These are phyloP conservation scores for Neoseiulus cucumeris DNA, from an alignment of 1,140 invertebrate species.

Conservation along the genomic window DNA sequence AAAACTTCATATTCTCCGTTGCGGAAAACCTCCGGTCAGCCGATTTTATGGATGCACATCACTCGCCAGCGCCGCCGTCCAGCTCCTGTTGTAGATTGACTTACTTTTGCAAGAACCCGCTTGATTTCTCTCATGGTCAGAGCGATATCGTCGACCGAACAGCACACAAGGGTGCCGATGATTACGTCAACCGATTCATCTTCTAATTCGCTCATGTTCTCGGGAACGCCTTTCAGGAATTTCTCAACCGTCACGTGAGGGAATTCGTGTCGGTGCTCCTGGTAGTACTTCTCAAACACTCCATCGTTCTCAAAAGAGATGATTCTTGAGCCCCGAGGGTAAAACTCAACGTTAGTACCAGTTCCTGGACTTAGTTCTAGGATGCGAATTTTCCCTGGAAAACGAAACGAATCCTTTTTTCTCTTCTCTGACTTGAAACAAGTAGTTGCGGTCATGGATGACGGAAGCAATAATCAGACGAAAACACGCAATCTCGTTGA, in stretches of 20 bases:
- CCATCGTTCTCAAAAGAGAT: neutral
- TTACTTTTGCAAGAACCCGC: neutral
- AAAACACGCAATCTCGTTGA: too few species aligned
- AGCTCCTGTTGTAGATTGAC: neutral
- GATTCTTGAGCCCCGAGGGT: neutral
- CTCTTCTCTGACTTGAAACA: neutral
- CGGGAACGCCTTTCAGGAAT: neutral
- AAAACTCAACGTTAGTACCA: neutral
- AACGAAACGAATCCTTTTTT: neutral
- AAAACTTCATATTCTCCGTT: too few species aligned
- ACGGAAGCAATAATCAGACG: too few species aligned
- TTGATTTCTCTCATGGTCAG: conserved; percentile 3
- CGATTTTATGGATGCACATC: too few species aligned
- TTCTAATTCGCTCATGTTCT: neutral
- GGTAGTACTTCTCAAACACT: neutral
- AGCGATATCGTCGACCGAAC: conserved; percentile 2
- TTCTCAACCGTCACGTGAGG: neutral
- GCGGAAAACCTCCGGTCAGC: too few species aligned
- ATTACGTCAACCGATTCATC: neutral
- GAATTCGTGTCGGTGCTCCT: neutral
- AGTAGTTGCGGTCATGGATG: neutral
- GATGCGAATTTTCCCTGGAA: neutral
- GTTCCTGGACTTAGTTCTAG: neutral
- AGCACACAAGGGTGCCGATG: neutral
- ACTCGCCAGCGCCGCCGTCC: too few species aligned